Evolutionary conservation across 2,113 vertebrate genomes (phyloP).

Genomic region (Alces alces): DNA sequence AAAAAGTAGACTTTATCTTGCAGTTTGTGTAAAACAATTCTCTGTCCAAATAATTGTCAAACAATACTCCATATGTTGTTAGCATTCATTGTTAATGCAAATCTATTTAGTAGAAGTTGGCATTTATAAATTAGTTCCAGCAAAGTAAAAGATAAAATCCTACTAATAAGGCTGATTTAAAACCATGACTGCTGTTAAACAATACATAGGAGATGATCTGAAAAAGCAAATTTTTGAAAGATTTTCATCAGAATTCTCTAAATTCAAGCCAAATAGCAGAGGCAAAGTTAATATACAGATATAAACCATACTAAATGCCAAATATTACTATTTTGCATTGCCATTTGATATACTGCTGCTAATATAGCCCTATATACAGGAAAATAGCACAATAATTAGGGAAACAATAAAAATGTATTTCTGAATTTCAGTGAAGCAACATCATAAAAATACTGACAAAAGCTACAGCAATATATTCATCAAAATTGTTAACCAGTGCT

Average conservation of each 20-base stretch:
- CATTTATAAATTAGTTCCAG: not conserved
- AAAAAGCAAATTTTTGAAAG: not conserved
- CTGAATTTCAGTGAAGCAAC: not conserved
- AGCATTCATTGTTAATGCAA: not conserved
- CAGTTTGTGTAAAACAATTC: not conserved
- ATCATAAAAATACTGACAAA: not conserved
- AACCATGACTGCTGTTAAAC: not conserved
- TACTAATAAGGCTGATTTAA: not conserved
- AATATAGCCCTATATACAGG: not conserved
- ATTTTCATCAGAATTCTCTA: constrained; percentile 1
- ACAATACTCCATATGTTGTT: not conserved
- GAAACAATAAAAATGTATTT: not conserved
- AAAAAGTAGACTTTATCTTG: not conserved
- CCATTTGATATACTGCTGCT: not conserved
- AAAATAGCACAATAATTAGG: not conserved
- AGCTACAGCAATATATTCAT: not conserved
- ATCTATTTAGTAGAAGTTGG: not conserved
- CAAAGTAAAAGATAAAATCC: constrained; percentile 44
- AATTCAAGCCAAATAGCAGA: not conserved
- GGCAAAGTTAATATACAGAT: constrained; percentile 3
- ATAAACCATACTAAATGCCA: not conserved
- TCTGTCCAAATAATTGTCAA: not conserved
- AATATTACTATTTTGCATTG: not conserved
- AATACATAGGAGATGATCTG: not conserved
- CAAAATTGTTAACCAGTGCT: not conserved